phyloP scores from a whole-genome alignment of 2,888 invertebrate genomes.

The Cerceris ruficornis region DNA sequence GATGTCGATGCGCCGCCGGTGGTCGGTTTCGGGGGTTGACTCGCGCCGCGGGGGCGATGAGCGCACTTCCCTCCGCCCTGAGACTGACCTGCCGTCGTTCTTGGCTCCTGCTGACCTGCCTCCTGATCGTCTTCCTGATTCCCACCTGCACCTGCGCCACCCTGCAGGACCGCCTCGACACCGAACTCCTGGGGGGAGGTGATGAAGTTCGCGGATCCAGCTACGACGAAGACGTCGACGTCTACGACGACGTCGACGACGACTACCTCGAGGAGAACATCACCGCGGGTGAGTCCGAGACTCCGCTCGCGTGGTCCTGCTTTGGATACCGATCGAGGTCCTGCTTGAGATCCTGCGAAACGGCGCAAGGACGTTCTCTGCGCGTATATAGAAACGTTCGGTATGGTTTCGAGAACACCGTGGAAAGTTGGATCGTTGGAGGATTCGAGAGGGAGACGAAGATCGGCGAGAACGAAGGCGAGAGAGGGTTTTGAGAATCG shows the following conservation, averaged over 20 bases:
- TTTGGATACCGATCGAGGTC: neutral
- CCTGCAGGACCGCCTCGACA: constrained; percentile 38
- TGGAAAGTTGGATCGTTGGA: too few species aligned
- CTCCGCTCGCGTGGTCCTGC: neutral
- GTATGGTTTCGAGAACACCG: too few species aligned
- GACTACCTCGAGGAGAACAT: constrained; percentile 78
- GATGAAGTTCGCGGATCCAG: constrained; percentile 61
- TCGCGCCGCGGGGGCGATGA: constrained; percentile 82
- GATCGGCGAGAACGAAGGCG: too few species aligned
- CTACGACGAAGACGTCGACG: constrained; percentile 77
- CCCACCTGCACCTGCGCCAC: constrained; percentile 46
- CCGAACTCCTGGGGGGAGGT: constrained; percentile 57
- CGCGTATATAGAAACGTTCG: too few species aligned
- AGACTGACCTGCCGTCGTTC: constrained; percentile 76
- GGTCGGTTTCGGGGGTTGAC: constrained; percentile 81
- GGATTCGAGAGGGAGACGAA: too few species aligned
- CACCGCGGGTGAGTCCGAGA: constrained; percentile 77
- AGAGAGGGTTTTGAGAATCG: too few species aligned
- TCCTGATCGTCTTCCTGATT: constrained; percentile 63
- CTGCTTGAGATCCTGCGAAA: too few species aligned
- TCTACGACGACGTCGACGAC: constrained; percentile 79
- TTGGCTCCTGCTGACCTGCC: constrained; percentile 70
- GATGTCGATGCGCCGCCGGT: constrained; percentile 81
- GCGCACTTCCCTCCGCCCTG: constrained; percentile 80
- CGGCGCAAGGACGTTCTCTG: too few species aligned